Base-by-base conservation (phyloP, 1,140 invertebrate genomes). In the Pantala flavescens region DNA sequence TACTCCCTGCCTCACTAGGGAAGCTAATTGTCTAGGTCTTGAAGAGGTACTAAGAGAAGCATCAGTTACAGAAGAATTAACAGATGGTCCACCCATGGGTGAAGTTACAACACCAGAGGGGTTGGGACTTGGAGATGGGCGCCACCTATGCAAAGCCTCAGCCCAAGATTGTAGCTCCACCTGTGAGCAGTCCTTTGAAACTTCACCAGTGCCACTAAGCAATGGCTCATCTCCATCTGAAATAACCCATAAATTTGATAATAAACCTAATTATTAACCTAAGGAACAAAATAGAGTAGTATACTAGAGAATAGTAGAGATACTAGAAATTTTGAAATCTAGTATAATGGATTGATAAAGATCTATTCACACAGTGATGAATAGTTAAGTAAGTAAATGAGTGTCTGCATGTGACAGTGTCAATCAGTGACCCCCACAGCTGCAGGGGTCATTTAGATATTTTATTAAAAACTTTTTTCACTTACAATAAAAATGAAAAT, bases 171-270 rank as follows among this genome's bases (percentile, higher is more conserved):
- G 91, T 23, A 99, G 84, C 75, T 97, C 94, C 78, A 92, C 93
- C 80, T 95, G 94, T 0, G 93, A 91, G 79, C 97, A 98, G 80
- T 99, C 97, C 82, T 97, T 98, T 3, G 94, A 96, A 1, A 99
- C 97, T 80, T 93, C 88, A 0, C 98, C 98, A 19, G 95, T 98
- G 14, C 98, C 98, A 83, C 95, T 98, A 7, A 98, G 84, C 76
- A 99, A 83, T 0, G 97, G 96, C 81, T 99, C 97, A 84, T 99
- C 97, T 73, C 93, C 93, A 88, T 94, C 92, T 89, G 79, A 76
- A 81, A 81, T 76, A 75, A 79, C 7, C 73, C 74, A 43, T 16
- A 74, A 23, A 49, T 75, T 75, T 63, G 43, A 72, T 72, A 49
- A 11, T 49, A 9, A 49, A 49, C 43, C n/a, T n/a, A n/a, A n/a